These are phyloP conservation scores for Luehdorfia chinensis DNA, from an alignment of 1,140 invertebrate species.

Conservation along the genomic window DNA sequence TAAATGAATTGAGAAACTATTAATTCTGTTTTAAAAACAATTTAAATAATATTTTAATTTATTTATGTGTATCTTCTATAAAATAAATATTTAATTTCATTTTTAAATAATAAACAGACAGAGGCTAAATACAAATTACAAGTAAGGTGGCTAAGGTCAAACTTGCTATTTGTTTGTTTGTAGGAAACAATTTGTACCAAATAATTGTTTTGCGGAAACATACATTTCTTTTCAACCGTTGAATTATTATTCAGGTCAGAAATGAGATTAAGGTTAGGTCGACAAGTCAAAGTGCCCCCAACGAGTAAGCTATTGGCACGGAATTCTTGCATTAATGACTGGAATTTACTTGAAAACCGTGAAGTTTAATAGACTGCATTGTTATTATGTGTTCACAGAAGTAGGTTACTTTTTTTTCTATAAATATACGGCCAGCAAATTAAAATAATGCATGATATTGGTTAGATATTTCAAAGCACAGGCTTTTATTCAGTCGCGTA, in stretches of 20 bases:
- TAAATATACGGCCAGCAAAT: constrained; percentile 1
- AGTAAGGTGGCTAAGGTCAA: too few species aligned
- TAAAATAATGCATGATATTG: constrained; percentile 12
- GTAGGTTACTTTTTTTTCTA: constrained; percentile 14
- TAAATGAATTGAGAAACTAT: too few species aligned
- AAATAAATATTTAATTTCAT: too few species aligned
- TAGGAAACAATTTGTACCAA: constrained; percentile 11
- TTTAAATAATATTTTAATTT: too few species aligned
- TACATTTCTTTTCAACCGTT: constrained; percentile 14
- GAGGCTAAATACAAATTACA: too few species aligned
- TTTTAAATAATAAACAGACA: too few species aligned
- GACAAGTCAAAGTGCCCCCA: constrained; percentile 35
- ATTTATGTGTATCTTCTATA: too few species aligned
- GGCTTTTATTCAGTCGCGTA: constrained; percentile 9
- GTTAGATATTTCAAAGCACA: constrained; percentile 6
- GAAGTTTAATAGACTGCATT: constrained; percentile 28
- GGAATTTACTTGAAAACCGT: constrained; percentile 38
- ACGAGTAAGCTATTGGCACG: constrained; percentile 55
- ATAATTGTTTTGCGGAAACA: constrained; percentile 16
- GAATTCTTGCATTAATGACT: constrained; percentile 65
- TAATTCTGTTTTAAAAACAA: too few species aligned
- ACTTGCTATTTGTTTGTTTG: too few species aligned
- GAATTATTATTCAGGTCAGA: constrained; percentile 47
- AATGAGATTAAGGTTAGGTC: constrained; percentile 54
- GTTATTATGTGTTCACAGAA: constrained; percentile 21